Evolutionary conservation across 2,888 invertebrate species (phyloP).

Genomic region (Thera britannica): DNA sequence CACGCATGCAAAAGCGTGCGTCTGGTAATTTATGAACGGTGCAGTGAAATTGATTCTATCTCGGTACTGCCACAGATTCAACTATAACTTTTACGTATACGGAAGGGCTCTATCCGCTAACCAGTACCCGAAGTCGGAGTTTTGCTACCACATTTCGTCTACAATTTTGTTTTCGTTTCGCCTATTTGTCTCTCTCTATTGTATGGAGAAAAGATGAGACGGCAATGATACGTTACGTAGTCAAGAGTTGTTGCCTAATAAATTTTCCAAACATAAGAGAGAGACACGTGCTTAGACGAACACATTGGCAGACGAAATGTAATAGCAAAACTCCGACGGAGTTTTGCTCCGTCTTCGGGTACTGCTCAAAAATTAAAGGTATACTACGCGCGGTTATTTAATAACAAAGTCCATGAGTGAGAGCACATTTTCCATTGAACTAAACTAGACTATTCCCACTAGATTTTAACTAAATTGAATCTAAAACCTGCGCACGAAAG

Average conservation of each 20-base stretch:
- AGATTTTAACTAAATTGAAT: neutral
- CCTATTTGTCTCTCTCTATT: too few relatives aligned
- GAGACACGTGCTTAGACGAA: too few relatives aligned
- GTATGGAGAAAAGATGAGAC: too few relatives aligned
- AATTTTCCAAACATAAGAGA: too few relatives aligned
- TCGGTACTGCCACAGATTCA: slow-evolving; percentile 21
- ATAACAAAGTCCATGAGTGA: neutral
- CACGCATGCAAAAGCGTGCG: slow-evolving; percentile 31
- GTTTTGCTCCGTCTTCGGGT: too few relatives aligned
- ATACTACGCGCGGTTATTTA: neutral
- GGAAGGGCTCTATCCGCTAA: neutral
- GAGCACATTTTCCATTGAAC: slow-evolving; percentile 1
- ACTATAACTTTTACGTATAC: neutral
- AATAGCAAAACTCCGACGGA: too few relatives aligned
- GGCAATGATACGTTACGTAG: too few relatives aligned
- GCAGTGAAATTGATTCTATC: slow-evolving; percentile 39
- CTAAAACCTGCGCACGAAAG: neutral
- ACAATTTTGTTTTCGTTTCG: too few relatives aligned
- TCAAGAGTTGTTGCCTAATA: too few relatives aligned
- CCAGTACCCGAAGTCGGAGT: too few relatives aligned
- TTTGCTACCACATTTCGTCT: too few relatives aligned
- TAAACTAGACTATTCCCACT: neutral
- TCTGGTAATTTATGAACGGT: slow-evolving; percentile 30
- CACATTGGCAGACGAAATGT: too few relatives aligned
- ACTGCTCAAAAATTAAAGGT: neutral